Base-by-base conservation (phyloP, 2,797 vertebrate species). In the Tapirus indicus region DNA sequence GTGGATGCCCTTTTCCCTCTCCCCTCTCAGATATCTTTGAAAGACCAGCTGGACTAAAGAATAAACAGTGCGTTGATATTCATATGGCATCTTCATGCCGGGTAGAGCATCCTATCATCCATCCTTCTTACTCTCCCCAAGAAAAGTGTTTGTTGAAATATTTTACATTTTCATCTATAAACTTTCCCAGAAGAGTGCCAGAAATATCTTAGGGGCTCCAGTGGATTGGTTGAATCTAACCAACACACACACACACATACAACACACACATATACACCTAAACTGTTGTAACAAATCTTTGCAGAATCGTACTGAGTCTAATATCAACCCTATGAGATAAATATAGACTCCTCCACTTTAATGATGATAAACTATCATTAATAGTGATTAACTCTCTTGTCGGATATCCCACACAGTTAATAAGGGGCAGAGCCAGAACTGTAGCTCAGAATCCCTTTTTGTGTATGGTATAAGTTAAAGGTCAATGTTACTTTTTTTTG, bases 111-210 rank as follows among this genome's bases (percentile, higher is more conserved):
- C 21, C 41, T 54, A 35, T 92, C 32, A 75, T 80, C 10, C 17
- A 54, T 66, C 14, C 25, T 92, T 74, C 62, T 86, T 88, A 49
- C 16, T 52, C 14, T 66, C 58, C 47, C 58, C 29, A 74, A 87
- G 71, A 58, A 95, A 86, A 87, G 11, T 5, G 71, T 71, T 97
- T 97, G 21, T 83, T 94, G 60, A 90, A 88, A 84, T 80, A 66
- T 58, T 84, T 94, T 58, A 38, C 29, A 18, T 58, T 44, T 72
- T 77, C 72, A 74, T 44, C 17, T 80, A 44, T 92, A 78, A 56
- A 32, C 32, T 7, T 60, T 44, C 16, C 52, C 21, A 85, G 13
- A 29, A 84, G 23, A 89, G 7, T 56, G 12, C 20, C 27, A 74
- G 18, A 88, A 91, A 68, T 52, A 80, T 96, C 83, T n/a, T 52